These are phyloP conservation scores for Papilio machaon DNA, from an alignment of 1,140 invertebrate species.

Conservation along the genomic window DNA sequence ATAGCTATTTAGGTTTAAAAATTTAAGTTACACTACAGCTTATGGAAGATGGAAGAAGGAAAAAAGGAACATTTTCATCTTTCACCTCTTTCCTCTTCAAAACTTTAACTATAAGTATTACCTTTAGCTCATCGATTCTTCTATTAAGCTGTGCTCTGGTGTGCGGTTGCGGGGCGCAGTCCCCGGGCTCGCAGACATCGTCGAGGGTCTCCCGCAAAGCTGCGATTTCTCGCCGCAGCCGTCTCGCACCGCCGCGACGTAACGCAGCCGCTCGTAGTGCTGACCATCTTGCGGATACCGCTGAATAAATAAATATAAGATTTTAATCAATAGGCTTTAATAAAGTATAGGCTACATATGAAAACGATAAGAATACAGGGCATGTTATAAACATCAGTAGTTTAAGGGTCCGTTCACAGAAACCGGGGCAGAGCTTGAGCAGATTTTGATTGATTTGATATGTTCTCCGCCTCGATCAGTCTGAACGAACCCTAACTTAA, in stretches of 20 bases:
- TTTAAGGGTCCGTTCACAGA: too few species aligned
- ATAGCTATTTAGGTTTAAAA: neutral
- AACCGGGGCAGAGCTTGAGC: too few species aligned
- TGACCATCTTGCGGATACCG: conserved; percentile 77
- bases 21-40: too few species aligned
- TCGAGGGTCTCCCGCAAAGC: conserved; percentile 72
- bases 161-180: conserved; percentile 72
- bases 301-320: conserved; percentile 48
- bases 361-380: neutral
- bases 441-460: too few species aligned
- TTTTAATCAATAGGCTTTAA: neutral
- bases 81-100: too few species aligned
- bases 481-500: too few species aligned
- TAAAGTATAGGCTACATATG: neutral
- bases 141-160: conserved; percentile 75
- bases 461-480: too few species aligned
- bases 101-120: conserved; percentile 35
- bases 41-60: too few species aligned
- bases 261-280: conserved; percentile 69
- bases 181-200: conserved; percentile 71
- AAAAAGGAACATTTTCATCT: too few species aligned
- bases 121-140: conserved; percentile 78
- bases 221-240: conserved; percentile 75
- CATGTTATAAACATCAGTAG: too few species aligned
- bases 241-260: conserved; percentile 69